These are phyloP conservation scores for Ornithoptera alexandrae DNA, from an alignment of 2,888 invertebrate genomes.

Conservation along the genomic window DNA sequence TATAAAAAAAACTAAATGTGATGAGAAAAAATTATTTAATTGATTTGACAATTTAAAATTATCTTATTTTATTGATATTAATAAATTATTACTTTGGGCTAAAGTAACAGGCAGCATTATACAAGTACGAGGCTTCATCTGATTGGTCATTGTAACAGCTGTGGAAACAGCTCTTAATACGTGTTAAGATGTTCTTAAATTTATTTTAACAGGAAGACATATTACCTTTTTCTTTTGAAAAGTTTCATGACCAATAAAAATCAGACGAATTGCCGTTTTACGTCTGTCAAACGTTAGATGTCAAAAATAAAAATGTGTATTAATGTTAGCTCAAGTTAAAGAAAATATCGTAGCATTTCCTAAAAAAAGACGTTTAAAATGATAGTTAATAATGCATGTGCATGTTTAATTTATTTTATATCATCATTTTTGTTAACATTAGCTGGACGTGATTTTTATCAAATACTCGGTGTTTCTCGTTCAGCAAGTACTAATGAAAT, in stretches of 20 bases:
- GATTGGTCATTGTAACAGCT: slow-evolving; percentile 40
- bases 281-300: slow-evolving; percentile 51
- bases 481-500: slow-evolving; percentile 95
- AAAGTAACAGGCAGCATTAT: slow-evolving; percentile 33
- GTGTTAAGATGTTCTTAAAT: slow-evolving; percentile 21
- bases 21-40: not conserved
- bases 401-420: slow-evolving; percentile 65
- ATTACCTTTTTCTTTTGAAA: slow-evolving; percentile 31
- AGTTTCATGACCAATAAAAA: slow-evolving; percentile 51
- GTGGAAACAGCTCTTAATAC: slow-evolving; percentile 23
- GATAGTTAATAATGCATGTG: slow-evolving; percentile 59
- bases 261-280: slow-evolving; percentile 67
- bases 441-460: slow-evolving; percentile 95
- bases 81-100: slow-evolving; percentile 2
- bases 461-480: slow-evolving; percentile 91
- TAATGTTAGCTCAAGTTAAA: slow-evolving; percentile 42
- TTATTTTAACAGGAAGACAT: slow-evolving; percentile 24
- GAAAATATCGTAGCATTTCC: slow-evolving; percentile 51
- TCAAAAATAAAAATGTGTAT: slow-evolving; percentile 57
- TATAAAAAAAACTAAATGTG: not conserved
- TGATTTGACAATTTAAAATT: no score
- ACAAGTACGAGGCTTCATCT: slow-evolving; percentile 44
- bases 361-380: slow-evolving; percentile 53
- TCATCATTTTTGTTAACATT: slow-evolving; percentile 61
- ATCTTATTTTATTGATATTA: not conserved